Evolutionary conservation across 2,113 vertebrate genomes (phyloP), one percentile per base, ranked within the genome.

Genomic region (Tetrax tetrax): DNA sequence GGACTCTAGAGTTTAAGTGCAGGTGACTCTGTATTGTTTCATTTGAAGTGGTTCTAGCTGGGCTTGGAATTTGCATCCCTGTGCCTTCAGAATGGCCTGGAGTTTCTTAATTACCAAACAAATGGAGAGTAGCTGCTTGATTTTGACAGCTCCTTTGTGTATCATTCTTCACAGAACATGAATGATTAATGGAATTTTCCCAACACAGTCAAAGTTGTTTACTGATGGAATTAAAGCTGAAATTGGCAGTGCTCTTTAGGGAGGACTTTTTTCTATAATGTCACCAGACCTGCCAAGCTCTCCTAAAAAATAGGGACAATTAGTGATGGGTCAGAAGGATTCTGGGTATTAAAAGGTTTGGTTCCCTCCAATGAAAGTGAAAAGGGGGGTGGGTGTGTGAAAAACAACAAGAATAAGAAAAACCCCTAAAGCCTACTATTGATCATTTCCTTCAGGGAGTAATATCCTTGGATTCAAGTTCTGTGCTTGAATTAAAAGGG

Each of bases 171-270:
- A 78, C 93, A 96, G 97, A 97, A 98, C 97, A 97, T 98, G 97
- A 98, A 98, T 98, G 98, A 98, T 98, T 98, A 98, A 98, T 98
- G 98, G 98, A 98, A 98, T 98, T 98, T 98, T 96, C 97, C 97
- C 97, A 98, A 97, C 96, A 97, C 97, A 95, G 97, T 98, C 97
- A 96, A 97, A 98, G 97, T 97, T 98, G 98, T 98, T 98, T 98
- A 98, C 98, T 97, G 97, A 98, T 95, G 96, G 97, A 98, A 98
- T 98, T 97, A 97, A 98, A 97, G 92, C 96, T 98, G 97, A 97
- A 98, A 97, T 96, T 98, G 98, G 98, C 98, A 98, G 93, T 95
- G 95, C 97, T 97, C 95, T 97, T 93, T 97, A 96, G 97, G 97
- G 97, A 98, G 96, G 97, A 97, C 93, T 97, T 97, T 97, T 96